These are phyloP conservation scores for Rousettus leschenaultii DNA, from an alignment of 2,113 vertebrate genomes.

Conservation along the genomic window DNA sequence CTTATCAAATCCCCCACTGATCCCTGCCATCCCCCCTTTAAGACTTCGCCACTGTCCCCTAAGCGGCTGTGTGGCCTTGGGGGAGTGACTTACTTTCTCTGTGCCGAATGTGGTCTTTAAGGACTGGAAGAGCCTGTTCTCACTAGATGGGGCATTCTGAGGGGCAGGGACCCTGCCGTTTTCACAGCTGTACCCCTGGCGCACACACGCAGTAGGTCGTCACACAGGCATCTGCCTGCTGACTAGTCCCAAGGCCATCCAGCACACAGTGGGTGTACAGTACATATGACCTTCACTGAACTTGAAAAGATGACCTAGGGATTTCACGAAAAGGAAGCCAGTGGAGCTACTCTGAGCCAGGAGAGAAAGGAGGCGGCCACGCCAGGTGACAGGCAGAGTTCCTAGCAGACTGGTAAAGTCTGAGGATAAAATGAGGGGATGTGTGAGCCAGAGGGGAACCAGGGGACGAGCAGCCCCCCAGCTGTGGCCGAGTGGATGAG, in stretches of 20 bases:
- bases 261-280: neutral
- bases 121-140: neutral
- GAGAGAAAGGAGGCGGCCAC: neutral
- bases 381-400: neutral
- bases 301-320: slow-evolving; percentile 38
- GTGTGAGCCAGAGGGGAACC: neutral
- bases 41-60: neutral
- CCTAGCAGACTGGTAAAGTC: neutral
- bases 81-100: neutral
- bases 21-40: neutral
- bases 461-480: neutral
- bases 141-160: neutral
- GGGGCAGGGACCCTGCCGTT: neutral
- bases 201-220: neutral
- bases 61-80: neutral
- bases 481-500: neutral
- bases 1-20: neutral
- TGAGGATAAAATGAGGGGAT: neutral
- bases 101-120: neutral
- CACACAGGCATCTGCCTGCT: neutral
- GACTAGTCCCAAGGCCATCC: neutral
- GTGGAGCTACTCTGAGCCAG: neutral
- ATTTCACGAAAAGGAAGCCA: neutral
- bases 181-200: neutral
- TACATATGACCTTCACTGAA: slow-evolving; percentile 45